Evolutionary conservation across 2,888 invertebrate species (phyloP).

Genomic region (Deilephila elpenor): DNA sequence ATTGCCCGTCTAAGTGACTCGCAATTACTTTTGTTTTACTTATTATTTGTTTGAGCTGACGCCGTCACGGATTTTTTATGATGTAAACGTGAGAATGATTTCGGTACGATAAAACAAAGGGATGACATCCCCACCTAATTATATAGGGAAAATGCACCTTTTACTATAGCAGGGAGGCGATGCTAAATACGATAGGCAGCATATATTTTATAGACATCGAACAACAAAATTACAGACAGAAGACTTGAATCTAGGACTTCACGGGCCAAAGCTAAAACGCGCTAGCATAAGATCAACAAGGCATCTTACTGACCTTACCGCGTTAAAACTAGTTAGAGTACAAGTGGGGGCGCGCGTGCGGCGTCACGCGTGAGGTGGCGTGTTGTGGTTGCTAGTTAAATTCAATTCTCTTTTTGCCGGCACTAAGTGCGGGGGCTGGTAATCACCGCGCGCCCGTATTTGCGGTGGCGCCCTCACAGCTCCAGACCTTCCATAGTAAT

Average conservation of each 20-base stretch:
- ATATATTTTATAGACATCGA: too few relatives aligned
- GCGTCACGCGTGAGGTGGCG: neutral
- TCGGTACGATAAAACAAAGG: neutral
- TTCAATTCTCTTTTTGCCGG: constrained; percentile 16
- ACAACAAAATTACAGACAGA: too few relatives aligned
- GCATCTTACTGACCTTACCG: neutral
- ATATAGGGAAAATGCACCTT: too few relatives aligned
- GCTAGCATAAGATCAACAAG: too few relatives aligned
- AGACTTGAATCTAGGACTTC: too few relatives aligned
- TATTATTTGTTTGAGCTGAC: constrained; percentile 16
- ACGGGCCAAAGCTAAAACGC: too few relatives aligned
- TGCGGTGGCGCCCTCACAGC: neutral
- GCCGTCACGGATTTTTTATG: neutral
- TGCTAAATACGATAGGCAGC: too few relatives aligned
- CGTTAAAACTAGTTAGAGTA: neutral
- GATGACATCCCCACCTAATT: neutral
- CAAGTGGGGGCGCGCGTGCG: neutral
- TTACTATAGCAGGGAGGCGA: too few relatives aligned
- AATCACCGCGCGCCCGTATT: too few relatives aligned
- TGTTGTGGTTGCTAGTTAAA: constrained; percentile 5
- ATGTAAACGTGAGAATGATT: neutral
- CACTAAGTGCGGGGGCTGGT: neutral
- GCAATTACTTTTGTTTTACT: constrained; percentile 25
- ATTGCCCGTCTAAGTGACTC: constrained; percentile 26
- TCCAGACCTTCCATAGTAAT: too few relatives aligned